Percentiles rank a stretch among this genome's conserved stretches.
phyloP scores from a whole-genome alignment of 37 sponge, comb jelly and placozoan species.

The Cliona cf. orientalis region DNA sequence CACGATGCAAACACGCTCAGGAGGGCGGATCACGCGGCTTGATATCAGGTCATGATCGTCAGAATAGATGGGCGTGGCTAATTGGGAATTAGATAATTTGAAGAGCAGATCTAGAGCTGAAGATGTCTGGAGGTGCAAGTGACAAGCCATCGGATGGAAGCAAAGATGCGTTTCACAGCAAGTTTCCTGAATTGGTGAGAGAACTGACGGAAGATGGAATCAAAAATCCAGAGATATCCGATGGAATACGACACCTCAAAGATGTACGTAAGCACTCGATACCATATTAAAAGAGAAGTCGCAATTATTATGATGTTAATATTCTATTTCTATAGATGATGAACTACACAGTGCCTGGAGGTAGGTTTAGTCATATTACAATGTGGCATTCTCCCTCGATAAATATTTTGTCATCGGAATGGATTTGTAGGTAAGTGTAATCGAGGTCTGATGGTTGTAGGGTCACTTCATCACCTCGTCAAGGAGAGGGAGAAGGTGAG shows the following conservation, averaged over 20 bases:
- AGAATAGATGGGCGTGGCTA: too few relatives aligned
- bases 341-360: constrained; percentile 81
- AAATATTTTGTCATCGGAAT: background rate
- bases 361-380: constrained; percentile 32
- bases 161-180: constrained; percentile 24
- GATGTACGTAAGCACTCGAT: constrained; percentile 26
- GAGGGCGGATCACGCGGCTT: too few relatives aligned
- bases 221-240: constrained; percentile 35
- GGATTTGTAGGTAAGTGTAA: constrained; percentile 67
- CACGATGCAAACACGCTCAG: too few relatives aligned
- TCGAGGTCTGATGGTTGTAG: constrained; percentile 83
- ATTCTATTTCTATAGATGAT: constrained; percentile 51
- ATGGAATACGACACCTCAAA: constrained; percentile 59
- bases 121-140: too few relatives aligned
- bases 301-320: too few relatives aligned
- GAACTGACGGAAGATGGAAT: constrained; percentile 57
- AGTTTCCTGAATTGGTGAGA: constrained; percentile 55
- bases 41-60: too few relatives aligned
- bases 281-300: too few relatives aligned
- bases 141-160: too few relatives aligned
- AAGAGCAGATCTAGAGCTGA: too few relatives aligned
- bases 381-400: background rate
- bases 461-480: constrained; percentile 61
- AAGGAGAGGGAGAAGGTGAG: too few relatives aligned
- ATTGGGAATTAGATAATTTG: too few relatives aligned